Evolutionary conservation across 2,797 vertebrate genomes (phyloP).

Genomic region (Tadarida brasiliensis): DNA sequence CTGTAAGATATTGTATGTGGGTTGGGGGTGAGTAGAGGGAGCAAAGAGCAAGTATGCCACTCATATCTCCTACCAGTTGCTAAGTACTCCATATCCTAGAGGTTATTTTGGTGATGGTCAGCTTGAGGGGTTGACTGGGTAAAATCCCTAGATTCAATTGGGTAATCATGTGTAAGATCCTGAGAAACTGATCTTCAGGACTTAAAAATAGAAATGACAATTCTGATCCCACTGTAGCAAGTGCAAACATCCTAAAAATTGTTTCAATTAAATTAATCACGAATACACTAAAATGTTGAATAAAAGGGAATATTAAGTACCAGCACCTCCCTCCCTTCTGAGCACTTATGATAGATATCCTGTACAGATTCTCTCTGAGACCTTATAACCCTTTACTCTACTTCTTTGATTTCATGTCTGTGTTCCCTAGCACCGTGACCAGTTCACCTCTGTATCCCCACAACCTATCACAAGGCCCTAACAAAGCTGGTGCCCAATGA

Average conservation of each 20-base stretch:
- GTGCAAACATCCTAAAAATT: conserved; percentile 17
- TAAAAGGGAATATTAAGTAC: neutral
- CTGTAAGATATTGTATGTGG: neutral
- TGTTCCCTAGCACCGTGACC: conserved; percentile 17
- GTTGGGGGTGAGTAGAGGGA: neutral
- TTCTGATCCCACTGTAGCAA: conserved; percentile 9
- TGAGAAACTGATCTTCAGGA: conserved; percentile 13
- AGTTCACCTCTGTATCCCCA: neutral
- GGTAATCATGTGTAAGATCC: neutral
- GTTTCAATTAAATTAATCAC: neutral
- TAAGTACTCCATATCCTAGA: neutral
- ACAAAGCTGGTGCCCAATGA: neutral
- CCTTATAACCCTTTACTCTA: neutral
- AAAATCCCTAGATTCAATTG: neutral
- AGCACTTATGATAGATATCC: neutral
- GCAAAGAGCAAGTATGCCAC: neutral
- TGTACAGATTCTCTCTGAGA: neutral
- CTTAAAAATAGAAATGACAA: conserved; percentile 1
- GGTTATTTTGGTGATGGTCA: neutral
- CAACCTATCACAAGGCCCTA: conserved; percentile 16
- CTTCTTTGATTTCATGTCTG: conserved; percentile 11
- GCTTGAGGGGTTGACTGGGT: neutral
- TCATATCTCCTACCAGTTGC: neutral
- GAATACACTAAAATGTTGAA: neutral
- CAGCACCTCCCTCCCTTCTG: neutral